phyloP scores from a whole-genome alignment of 2,888 invertebrate genomes.

The Latrodectus elegans region DNA sequence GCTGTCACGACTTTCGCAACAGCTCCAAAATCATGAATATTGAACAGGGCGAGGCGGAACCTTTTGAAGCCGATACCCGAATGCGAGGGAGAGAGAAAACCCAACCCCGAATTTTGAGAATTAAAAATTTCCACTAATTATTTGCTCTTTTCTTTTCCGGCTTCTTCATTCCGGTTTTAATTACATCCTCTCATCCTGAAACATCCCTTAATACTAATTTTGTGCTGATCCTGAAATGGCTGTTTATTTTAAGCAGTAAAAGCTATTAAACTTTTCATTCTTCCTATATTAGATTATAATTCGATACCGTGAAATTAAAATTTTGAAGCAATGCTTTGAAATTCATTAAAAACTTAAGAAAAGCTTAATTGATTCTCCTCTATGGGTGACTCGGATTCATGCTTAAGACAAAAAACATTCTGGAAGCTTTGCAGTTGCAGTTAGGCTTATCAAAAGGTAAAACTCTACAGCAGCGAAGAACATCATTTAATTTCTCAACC shows the following conservation, averaged over 20 bases:
- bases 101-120: constrained; percentile 19
- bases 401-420: background rate
- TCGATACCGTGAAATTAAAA: constrained; percentile 28
- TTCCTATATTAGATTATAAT: constrained; percentile 45
- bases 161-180: constrained; percentile 33
- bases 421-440: background rate
- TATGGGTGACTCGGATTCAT: background rate
- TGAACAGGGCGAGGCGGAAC: constrained; percentile 39
- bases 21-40: constrained; percentile 48
- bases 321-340: constrained; percentile 34
- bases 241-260: constrained; percentile 46
- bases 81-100: background rate
- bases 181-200: constrained; percentile 14
- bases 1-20: constrained; percentile 35
- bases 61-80: constrained; percentile 38
- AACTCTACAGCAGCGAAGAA: no score
- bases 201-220: constrained; percentile 23
- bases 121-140: constrained; percentile 51
- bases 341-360: constrained; percentile 40
- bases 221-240: constrained; percentile 42
- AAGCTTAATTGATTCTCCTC: background rate
- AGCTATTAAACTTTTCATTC: constrained; percentile 40
- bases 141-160: constrained; percentile 23
- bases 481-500: no score
- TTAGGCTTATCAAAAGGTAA: no score